These are phyloP conservation scores for western clawed frog (Xenopus tropicalis) DNA, from an alignment of 2,113 vertebrate species.

Conservation along the genomic window DNA sequence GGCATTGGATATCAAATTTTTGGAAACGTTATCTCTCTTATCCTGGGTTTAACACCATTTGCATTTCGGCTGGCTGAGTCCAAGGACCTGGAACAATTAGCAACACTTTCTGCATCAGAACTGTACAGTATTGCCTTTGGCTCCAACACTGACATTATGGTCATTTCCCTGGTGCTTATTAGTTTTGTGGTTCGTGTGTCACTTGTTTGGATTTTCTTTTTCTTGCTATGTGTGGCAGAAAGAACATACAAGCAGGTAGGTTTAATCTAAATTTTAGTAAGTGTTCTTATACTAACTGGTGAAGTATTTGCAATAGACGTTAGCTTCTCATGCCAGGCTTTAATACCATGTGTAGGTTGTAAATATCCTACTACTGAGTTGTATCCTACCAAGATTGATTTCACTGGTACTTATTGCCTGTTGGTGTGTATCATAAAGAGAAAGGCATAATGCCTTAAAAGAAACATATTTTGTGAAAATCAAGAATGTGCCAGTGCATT, in stretches of 20 bases:
- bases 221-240: slow-evolving; percentile 95
- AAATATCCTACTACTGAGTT: too few relatives aligned
- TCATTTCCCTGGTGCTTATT: slow-evolving; percentile 86
- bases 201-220: slow-evolving; percentile 98
- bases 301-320: too few relatives aligned
- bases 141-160: slow-evolving; percentile 71
- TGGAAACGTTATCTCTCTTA: slow-evolving; percentile 84
- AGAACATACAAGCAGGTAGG: slow-evolving; percentile 96
- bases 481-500: too few relatives aligned
- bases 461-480: too few relatives aligned
- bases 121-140: slow-evolving; percentile 81
- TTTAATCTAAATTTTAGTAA: not conserved
- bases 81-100: slow-evolving; percentile 82
- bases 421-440: too few relatives aligned
- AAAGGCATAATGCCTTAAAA: too few relatives aligned
- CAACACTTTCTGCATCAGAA: slow-evolving; percentile 77
- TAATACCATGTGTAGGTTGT: too few relatives aligned
- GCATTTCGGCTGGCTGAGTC: slow-evolving; percentile 86
- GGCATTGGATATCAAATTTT: slow-evolving; percentile 97
- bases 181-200: slow-evolving; percentile 90
- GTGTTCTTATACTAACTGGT: too few relatives aligned
- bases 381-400: too few relatives aligned
- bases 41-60: slow-evolving; percentile 89
- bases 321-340: too few relatives aligned
- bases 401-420: too few relatives aligned